Conservation (phyloP, 2,797 vertebrate species). For the Tarsius wallacei region DNA sequence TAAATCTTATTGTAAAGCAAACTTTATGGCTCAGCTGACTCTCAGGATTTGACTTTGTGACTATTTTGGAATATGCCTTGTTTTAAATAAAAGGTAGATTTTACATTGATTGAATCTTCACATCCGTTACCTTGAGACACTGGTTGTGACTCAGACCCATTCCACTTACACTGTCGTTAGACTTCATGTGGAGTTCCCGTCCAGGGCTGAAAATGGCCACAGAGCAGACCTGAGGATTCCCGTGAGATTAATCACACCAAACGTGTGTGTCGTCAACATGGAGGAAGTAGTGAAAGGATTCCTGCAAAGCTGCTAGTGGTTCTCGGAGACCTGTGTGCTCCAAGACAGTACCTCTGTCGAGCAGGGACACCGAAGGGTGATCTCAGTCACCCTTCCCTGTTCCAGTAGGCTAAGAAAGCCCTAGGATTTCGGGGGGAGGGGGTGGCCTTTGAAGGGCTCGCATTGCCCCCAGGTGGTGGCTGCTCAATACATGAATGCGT, state of each 20-base stretch:
- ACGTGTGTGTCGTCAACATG: background rate
- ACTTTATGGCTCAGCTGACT: conserved; percentile 59
- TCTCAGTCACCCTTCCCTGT: background rate
- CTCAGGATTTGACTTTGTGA: conserved; percentile 67
- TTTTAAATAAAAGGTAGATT: conserved; percentile 80
- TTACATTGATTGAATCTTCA: conserved; percentile 66
- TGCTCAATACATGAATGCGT: background rate
- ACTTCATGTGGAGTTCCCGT: background rate
- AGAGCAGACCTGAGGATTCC: background rate
- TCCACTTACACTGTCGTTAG: conserved; percentile 35
- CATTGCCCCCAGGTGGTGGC: background rate
- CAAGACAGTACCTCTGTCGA: background rate
- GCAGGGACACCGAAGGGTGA: no score
- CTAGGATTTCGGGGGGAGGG: conserved; percentile 27
- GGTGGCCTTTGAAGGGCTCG: conserved; percentile 7
- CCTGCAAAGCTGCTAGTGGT: background rate
- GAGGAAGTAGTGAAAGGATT: background rate
- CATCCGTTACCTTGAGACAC: conserved; percentile 52
- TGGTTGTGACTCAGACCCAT: background rate
- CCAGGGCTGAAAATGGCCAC: background rate
- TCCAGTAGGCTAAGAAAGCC: conserved; percentile 17
- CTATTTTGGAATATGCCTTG: conserved; percentile 68
- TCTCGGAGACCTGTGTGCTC: conserved; percentile 3
- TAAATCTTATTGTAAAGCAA: conserved; percentile 63
- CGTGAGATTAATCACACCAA: conserved; percentile 9